Percentiles rank a stretch among this genome's conserved stretches.
phyloP scores from a whole-genome alignment of 2,888 invertebrate species.

The Choristoneura rosaceana region DNA sequence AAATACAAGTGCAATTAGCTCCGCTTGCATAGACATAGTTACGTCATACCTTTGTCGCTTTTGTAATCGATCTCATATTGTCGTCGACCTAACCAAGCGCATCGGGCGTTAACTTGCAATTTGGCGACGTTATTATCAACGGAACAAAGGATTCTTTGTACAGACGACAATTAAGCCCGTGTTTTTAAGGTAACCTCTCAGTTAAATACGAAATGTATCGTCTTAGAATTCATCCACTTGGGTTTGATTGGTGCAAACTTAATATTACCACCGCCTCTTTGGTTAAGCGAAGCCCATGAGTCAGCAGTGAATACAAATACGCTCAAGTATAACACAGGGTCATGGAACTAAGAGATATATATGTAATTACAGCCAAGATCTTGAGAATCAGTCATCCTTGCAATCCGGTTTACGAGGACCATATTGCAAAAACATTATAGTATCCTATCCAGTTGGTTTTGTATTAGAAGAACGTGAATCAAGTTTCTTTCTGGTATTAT shows the following conservation, averaged over 20 bases:
- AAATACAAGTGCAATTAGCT: conserved; percentile 16
- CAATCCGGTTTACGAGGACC: neutral
- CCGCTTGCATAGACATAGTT: conserved; percentile 33
- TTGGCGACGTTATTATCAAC: conserved; percentile 1
- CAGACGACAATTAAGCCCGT: neutral
- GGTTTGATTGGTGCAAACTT: neutral
- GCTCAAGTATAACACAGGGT: neutral
- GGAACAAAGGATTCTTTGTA: conserved; percentile 1
- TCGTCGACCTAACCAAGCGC: conserved; percentile 25
- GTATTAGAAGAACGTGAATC: neutral
- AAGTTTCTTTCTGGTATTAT: neutral
- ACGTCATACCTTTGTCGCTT: conserved; percentile 33
- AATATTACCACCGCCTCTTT: neutral
- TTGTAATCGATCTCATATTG: conserved; percentile 32
- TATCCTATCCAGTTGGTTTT: neutral
- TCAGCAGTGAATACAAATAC: neutral
- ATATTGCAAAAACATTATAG: neutral
- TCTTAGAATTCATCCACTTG: neutral
- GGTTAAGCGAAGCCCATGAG: neutral
- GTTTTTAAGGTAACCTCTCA: neutral
- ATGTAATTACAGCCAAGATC: neutral
- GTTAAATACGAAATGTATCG: neutral
- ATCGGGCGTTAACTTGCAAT: conserved; percentile 14
- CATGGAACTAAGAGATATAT: neutral
- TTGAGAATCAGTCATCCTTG: neutral